phyloP scores from a whole-genome alignment of 1,140 invertebrate genomes.

The Subanguina moxae region DNA sequence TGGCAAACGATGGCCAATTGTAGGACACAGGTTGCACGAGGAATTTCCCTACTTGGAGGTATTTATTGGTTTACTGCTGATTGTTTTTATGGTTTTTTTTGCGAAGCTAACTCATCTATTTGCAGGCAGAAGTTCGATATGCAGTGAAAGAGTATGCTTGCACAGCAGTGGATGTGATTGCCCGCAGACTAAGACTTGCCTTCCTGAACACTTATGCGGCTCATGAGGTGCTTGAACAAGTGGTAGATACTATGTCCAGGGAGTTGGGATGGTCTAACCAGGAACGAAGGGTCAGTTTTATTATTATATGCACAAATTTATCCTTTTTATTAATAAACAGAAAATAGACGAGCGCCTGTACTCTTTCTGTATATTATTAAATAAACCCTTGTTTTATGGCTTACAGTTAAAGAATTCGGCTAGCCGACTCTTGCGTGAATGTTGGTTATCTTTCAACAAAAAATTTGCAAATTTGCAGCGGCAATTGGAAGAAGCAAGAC shows the following conservation, averaged over 20 bases:
- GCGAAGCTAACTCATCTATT: neutral
- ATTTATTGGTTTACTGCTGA: constrained; percentile 56
- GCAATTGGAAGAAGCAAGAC: constrained; percentile 73
- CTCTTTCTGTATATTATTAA: no score
- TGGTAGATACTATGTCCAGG: constrained; percentile 91
- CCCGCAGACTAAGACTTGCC: constrained; percentile 80
- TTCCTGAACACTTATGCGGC: constrained; percentile 92
- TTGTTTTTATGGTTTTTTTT: neutral
- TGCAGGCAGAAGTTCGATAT: constrained; percentile 70
- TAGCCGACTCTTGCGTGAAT: no score
- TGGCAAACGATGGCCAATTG: constrained; percentile 81
- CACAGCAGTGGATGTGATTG: constrained; percentile 92
- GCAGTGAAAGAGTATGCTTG: constrained; percentile 91
- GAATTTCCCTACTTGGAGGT: constrained; percentile 98
- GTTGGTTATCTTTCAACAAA: no score
- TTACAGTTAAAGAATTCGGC: no score
- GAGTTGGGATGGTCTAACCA: constrained; percentile 83
- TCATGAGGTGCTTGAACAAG: constrained; percentile 77
- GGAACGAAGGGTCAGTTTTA: constrained; percentile 66
- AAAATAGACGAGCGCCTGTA: no score
- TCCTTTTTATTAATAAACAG: neutral
- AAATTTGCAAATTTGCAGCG: constrained; percentile 62
- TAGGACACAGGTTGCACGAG: constrained; percentile 88
- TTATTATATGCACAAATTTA: neutral
- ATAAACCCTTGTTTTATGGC: no score